These are phyloP conservation scores for Dendrocincla fuliginosa DNA, from an alignment of 2,797 vertebrate species.

Conservation along the genomic window DNA sequence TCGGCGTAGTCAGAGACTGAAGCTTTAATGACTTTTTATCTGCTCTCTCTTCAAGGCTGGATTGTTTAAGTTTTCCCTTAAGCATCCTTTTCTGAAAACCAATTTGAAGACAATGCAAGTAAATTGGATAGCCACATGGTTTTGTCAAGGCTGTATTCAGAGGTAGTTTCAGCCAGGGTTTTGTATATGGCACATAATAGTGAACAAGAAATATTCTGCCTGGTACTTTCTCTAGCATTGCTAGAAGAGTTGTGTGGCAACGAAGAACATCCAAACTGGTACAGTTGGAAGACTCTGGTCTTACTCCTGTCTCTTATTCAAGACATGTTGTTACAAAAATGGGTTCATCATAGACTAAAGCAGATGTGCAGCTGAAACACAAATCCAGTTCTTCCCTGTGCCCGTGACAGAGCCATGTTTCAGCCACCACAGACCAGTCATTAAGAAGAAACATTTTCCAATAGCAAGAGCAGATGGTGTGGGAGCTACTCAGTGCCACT, in stretches of 20 bases:
- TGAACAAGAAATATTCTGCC: neutral
- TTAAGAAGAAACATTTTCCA: neutral
- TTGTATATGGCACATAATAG: neutral
- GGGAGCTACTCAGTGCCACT: neutral
- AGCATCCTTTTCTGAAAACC: neutral
- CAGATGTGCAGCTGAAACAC: neutral
- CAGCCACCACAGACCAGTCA: neutral
- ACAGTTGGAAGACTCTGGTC: neutral
- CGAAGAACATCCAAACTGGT: neutral
- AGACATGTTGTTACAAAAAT: neutral
- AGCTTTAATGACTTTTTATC: neutral
- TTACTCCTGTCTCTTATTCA: neutral
- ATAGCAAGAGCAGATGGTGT: neutral
- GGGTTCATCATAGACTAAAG: neutral
- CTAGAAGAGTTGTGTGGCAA: neutral
- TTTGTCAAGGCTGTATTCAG: neutral
- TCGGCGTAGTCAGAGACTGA: neutral
- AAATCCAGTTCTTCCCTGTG: neutral
- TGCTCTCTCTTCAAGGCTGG: neutral
- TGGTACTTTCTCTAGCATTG: neutral
- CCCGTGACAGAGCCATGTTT: neutral
- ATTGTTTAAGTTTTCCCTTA: neutral
- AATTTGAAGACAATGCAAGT: neutral
- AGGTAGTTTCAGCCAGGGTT: neutral
- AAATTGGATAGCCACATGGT: neutral